These are phyloP conservation scores for Bemisia tabaci DNA, from an alignment of 1,140 invertebrate genomes.

Conservation along the genomic window DNA sequence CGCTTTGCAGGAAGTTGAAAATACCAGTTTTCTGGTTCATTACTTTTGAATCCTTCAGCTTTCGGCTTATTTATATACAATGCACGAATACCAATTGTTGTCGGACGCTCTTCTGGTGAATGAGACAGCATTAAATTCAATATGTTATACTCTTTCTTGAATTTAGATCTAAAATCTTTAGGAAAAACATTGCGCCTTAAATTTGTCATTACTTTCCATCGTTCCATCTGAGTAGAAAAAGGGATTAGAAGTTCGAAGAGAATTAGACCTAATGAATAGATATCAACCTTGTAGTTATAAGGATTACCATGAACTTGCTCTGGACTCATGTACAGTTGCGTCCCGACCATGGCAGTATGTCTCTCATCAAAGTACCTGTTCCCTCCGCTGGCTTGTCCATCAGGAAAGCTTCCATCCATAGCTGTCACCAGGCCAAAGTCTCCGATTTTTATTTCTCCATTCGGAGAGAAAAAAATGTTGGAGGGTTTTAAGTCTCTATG, in stretches of 20 bases:
- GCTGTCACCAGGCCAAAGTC: constrained; percentile 92
- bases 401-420: constrained; percentile 32
- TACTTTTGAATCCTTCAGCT: constrained; percentile 16
- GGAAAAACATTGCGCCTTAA: constrained; percentile 57
- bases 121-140: constrained; percentile 60
- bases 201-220: constrained; percentile 45
- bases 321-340: constrained; percentile 92
- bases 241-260: constrained; percentile 82
- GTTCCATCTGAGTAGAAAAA: constrained; percentile 82
- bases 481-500: constrained; percentile 93
- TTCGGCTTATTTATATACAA: constrained; percentile 31
- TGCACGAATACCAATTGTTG: constrained; percentile 52
- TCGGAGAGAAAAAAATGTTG: constrained; percentile 88
- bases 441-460: constrained; percentile 84
- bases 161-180: constrained; percentile 43
- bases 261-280: constrained; percentile 89
- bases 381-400: constrained; percentile 18
- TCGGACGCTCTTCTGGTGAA: constrained; percentile 55
- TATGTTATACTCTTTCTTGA: constrained; percentile 54
- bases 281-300: constrained; percentile 92
- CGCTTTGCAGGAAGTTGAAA: constrained; percentile 32
- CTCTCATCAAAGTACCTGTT: constrained; percentile 23
- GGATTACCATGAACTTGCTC: constrained; percentile 67
- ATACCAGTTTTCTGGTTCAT: constrained; percentile 30
- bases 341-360: constrained; percentile 65